phyloP scores from a whole-genome alignment of 37 sponge, comb jelly and placozoan species.

The Petrosia ficiformis region DNA sequence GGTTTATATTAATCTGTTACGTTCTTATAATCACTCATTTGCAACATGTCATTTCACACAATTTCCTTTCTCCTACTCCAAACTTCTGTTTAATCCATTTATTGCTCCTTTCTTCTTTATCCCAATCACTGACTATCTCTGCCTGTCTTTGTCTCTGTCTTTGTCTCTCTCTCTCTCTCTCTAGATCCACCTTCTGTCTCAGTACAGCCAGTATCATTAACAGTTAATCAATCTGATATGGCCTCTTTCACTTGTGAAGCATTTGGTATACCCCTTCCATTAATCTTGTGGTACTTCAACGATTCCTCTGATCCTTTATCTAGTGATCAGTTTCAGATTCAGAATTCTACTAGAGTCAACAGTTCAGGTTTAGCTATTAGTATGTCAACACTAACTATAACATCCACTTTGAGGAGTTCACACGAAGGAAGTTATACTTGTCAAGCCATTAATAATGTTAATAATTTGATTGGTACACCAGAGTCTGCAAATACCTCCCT shows the following conservation, averaged over 20 bases:
- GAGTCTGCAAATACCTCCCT: not conserved
- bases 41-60: not conserved
- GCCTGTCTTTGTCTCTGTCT: not conserved
- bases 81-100: not conserved
- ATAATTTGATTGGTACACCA: not conserved
- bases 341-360: not conserved
- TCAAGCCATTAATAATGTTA: not conserved
- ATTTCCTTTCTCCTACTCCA: not conserved
- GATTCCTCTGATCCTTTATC: not conserved
- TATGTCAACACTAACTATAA: not conserved
- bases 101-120: not conserved
- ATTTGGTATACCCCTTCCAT: not conserved
- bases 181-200: constrained; percentile 8
- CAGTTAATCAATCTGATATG: constrained; percentile 6
- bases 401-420: not conserved
- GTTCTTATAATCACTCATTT: too few relatives aligned
- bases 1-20: too few relatives aligned
- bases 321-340: not conserved
- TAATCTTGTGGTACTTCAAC: not conserved
- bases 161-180: not conserved
- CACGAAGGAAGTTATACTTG: constrained; percentile 4
- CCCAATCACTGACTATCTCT: not conserved
- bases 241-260: not conserved
- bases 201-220: not conserved
- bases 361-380: not conserved